Evolutionary conservation across 2,113 vertebrate genomes (phyloP).

Genomic region (Aegotheles bennettii): DNA sequence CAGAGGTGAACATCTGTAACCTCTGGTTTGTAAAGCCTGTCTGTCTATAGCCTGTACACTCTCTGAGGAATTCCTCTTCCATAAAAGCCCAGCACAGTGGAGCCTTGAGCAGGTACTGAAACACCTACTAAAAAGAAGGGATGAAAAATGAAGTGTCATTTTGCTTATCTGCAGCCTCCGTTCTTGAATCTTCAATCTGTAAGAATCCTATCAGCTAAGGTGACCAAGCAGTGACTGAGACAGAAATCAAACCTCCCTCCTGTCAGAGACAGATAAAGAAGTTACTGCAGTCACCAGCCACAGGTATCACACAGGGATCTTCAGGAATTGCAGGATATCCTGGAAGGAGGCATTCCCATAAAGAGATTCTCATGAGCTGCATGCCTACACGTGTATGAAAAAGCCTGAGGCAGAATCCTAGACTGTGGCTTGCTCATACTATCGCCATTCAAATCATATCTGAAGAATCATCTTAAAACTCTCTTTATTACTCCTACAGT

Average conservation of each 20-base stretch:
- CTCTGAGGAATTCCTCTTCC: background rate
- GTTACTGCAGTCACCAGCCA: background rate
- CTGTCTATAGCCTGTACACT: background rate
- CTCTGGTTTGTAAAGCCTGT: background rate
- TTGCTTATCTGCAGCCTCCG: slow-evolving; percentile 24
- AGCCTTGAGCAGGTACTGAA: background rate
- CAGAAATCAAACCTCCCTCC: background rate
- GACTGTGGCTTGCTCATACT: background rate
- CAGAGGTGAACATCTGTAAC: background rate
- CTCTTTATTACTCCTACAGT: background rate
- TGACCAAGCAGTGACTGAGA: background rate
- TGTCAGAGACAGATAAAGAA: slow-evolving; percentile 21
- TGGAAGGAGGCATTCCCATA: background rate
- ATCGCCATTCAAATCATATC: background rate
- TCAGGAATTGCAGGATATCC: background rate
- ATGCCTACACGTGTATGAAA: background rate
- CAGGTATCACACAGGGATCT: background rate
- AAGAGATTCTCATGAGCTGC: background rate
- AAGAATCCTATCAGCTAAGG: background rate
- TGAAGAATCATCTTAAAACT: background rate
- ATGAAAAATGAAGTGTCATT: background rate
- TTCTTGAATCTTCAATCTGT: background rate
- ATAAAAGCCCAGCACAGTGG: background rate
- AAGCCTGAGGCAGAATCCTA: slow-evolving; percentile 15
- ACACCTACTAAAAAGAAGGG: background rate